Conservation (phyloP, 37 sponge, comb jelly and placozoan species). For the Petrosia ficiformis region DNA sequence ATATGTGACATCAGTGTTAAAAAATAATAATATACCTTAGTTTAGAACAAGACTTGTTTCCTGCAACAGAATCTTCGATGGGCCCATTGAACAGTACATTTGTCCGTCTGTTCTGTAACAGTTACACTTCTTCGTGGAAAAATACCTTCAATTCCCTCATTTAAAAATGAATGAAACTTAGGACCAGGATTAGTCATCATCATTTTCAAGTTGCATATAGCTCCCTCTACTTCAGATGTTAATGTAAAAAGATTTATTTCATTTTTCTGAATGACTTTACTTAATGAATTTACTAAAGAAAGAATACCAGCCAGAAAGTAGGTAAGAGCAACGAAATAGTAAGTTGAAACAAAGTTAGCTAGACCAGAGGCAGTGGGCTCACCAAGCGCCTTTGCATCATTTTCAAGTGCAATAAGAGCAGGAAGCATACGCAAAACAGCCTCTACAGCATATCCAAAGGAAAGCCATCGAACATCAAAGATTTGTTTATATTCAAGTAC, state of each 20-base stretch:
- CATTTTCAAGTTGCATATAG: neutral
- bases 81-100: too few species aligned
- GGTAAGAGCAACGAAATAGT: neutral
- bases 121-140: neutral
- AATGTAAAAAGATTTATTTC: neutral
- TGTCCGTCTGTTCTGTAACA: neutral
- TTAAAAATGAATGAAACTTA: neutral
- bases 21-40: too few species aligned
- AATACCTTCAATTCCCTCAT: neutral
- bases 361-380: neutral
- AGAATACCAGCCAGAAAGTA: neutral
- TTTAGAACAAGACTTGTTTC: too few species aligned
- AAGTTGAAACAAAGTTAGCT: neutral
- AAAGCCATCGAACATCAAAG: neutral
- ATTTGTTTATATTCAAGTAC: neutral
- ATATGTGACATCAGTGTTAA: too few species aligned
- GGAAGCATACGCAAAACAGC: neutral
- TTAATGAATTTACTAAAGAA: too few species aligned
- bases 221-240: neutral
- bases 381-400: neutral
- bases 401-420: neutral
- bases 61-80: too few species aligned
- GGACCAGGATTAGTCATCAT: neutral
- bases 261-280: neutral
- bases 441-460: neutral